A percentile compares a stretch with the other conserved stretches of the same genome.
Evolutionary conservation across 1,140 invertebrate genomes (phyloP).

Genomic region (Aporrectodea caliginosa): DNA sequence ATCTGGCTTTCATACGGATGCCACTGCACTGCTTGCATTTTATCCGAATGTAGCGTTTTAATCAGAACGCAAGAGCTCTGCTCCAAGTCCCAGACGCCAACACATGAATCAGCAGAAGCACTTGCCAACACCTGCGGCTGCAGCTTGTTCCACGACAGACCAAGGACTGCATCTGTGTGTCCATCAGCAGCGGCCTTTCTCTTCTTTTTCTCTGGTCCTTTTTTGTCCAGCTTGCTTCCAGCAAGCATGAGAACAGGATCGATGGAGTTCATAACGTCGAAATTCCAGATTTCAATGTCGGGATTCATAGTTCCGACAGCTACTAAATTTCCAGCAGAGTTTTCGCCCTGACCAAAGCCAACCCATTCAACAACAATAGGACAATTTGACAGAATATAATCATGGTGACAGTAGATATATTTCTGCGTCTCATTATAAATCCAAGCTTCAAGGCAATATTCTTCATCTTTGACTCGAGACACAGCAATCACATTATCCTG

Average conservation of each 20-base stretch:
- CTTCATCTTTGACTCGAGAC: constrained; percentile 78
- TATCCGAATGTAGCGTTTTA: constrained; percentile 71
- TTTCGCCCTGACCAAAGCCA: constrained; percentile 70
- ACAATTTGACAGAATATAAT: constrained; percentile 79
- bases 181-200: constrained; percentile 56
- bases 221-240: constrained; percentile 58
- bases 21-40: constrained; percentile 80
- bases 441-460: constrained; percentile 79
- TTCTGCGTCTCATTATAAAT: constrained; percentile 85
- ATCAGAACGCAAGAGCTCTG: constrained; percentile 69
- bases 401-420: constrained; percentile 89
- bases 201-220: constrained; percentile 68
- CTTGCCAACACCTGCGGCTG: constrained; percentile 81
- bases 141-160: constrained; percentile 79
- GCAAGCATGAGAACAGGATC: constrained; percentile 80
- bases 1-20: constrained; percentile 77
- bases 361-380: constrained; percentile 90
- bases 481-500: constrained; percentile 86
- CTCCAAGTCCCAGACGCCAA: constrained; percentile 88
- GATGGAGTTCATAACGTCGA: constrained; percentile 84
- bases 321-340: constrained; percentile 74
- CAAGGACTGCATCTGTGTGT: constrained; percentile 85
- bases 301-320: constrained; percentile 88
- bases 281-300: constrained; percentile 88
- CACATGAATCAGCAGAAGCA: constrained; percentile 81